Conservation (phyloP, 2,888 invertebrate genomes). For the Lutraria lutraria region DNA sequence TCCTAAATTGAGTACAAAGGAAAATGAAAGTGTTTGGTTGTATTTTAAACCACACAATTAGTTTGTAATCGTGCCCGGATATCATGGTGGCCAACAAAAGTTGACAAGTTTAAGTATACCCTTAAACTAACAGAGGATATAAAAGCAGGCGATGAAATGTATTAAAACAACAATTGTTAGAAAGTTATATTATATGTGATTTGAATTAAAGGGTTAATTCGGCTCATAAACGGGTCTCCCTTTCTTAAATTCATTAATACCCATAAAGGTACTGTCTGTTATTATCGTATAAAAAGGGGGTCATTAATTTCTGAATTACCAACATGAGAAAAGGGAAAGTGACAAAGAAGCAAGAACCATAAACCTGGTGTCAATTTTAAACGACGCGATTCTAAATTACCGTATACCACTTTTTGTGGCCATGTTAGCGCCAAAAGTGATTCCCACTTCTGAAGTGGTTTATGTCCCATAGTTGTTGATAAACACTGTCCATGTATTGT, state of each 20-base stretch:
- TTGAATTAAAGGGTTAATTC: slow-evolving; percentile 50
- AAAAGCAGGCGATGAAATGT: slow-evolving; percentile 49
- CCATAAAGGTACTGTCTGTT: slow-evolving; percentile 54
- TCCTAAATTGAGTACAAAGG: not conserved
- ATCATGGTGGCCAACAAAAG: not conserved
- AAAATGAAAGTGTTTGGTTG: slow-evolving; percentile 12
- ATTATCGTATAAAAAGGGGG: slow-evolving; percentile 58
- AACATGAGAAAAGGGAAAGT: slow-evolving; percentile 51
- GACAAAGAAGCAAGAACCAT: slow-evolving; percentile 33
- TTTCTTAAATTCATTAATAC: slow-evolving; percentile 36
- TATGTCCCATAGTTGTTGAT: not conserved
- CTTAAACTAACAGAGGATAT: not conserved
- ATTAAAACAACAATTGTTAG: slow-evolving; percentile 56
- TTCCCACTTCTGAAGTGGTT: slow-evolving; percentile 27
- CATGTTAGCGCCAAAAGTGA: slow-evolving; percentile 46
- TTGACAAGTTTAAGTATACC: slow-evolving; percentile 11
- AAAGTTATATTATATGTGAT: slow-evolving; percentile 47
- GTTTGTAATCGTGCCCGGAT: not conserved
- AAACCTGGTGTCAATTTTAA: slow-evolving; percentile 18
- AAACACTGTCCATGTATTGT: not conserved
- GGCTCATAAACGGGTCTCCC: slow-evolving; percentile 45
- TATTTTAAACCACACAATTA: slow-evolving; percentile 11
- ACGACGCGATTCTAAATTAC: not conserved
- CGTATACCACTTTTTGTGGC: not conserved
- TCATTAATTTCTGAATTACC: slow-evolving; percentile 52